Evolutionary conservation across 1,140 invertebrate species (phyloP), one percentile per base, ranked within the genome.

Genomic region (Potamilus streckersoni): DNA sequence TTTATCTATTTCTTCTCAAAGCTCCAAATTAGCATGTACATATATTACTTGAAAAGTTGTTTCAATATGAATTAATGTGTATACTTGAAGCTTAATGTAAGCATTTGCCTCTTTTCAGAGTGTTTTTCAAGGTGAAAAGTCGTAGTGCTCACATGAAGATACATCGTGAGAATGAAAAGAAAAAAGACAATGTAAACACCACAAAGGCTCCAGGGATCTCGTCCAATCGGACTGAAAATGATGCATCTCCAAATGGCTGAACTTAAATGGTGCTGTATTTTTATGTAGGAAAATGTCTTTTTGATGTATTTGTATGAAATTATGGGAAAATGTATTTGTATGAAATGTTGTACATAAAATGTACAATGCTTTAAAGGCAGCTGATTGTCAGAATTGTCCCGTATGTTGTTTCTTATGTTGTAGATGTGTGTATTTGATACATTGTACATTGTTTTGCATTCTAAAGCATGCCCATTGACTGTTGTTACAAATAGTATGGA

Each of bases 81-180:
- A 6, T 49, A 11, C 38, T 11, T 11, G 11, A 49, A 49, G 38
- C 38, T 49, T 49, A 49, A 49, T 49, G 38, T 49, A 49, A 61
- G 3, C 65, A 49, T 73, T 56, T 31, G 68, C 63, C 78, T 69
- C 89, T 89, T 94, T 93, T 82, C 93, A 98, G 96, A 93, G 94
- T 97, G 90, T 98, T 98, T 93, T 94, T 94, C 91, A 98, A 98
- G 93, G 96, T 98, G 84, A 98, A 98, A 93, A 98, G 96, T 92
- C 94, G 97, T 91, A 98, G 96, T 92, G 96, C 97, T 72, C 97
- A 98, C 91, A 98, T 98, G 97, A 98, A 98, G 92, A 97, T 96
- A 78, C 97, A 98, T 74, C 76, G 88, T 67, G 80, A 81, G 66
- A 78, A 78, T 59, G 73, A 74, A 56, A 82, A 81, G 69, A 71